Percentiles rank a stretch among this genome's conserved stretches.
phyloP scores from a whole-genome alignment of 1,140 invertebrate species.

The Drosophila pruinosa region DNA sequence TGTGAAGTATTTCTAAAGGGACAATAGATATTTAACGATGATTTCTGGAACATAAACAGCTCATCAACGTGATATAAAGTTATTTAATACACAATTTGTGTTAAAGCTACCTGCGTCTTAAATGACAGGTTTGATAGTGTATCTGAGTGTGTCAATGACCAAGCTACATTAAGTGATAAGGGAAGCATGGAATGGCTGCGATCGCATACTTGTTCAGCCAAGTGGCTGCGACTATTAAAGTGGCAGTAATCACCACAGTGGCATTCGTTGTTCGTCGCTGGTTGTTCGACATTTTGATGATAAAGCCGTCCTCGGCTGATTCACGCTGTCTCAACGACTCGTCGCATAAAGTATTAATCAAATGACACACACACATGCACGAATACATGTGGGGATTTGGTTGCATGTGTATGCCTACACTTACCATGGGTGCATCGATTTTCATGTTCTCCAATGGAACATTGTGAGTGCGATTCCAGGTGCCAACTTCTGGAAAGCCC shows the following conservation, averaged over 20 bases:
- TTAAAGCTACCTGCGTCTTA: background rate
- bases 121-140: slow-evolving; percentile 14
- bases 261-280: background rate
- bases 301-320: slow-evolving; percentile 55
- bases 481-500: slow-evolving; percentile 83
- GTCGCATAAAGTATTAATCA: slow-evolving; percentile 56
- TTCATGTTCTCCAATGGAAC: slow-evolving; percentile 88
- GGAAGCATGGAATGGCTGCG: slow-evolving; percentile 8
- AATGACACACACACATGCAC: slow-evolving; percentile 4
- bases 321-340: slow-evolving; percentile 29
- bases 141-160: slow-evolving; percentile 23
- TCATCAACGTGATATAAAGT: too few relatives aligned
- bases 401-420: background rate
- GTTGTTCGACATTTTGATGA: slow-evolving; percentile 20
- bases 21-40: too few relatives aligned
- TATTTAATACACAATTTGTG: too few relatives aligned
- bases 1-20: background rate
- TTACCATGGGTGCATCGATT: slow-evolving; percentile 92
- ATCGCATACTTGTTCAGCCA: slow-evolving; percentile 14
- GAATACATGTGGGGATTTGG: background rate
- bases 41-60: too few relatives aligned
- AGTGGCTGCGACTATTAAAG: slow-evolving; percentile 32
- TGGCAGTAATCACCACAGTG: slow-evolving; percentile 7
- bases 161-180: slow-evolving; percentile 22
- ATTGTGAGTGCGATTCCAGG: slow-evolving; percentile 84